Evolutionary conservation across 2,797 vertebrate species (phyloP).

Genomic region (Bryconaethiops microstoma): DNA sequence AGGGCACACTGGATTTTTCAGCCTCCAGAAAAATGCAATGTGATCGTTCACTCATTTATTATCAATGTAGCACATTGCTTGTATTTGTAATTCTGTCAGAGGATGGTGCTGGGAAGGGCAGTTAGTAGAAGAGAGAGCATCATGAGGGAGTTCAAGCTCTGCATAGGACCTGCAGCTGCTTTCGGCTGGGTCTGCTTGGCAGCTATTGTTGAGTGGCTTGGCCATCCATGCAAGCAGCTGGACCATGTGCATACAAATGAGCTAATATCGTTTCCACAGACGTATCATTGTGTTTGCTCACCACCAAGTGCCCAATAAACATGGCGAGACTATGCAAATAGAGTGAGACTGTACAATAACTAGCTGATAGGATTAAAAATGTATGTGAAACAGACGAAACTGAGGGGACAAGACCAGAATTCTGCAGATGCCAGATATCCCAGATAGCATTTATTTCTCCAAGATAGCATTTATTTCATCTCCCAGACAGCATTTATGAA

Average conservation of each 20-base stretch:
- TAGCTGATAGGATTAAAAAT: slow-evolving; percentile 23
- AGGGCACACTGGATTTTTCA: too few species aligned
- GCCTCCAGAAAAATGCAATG: too few species aligned
- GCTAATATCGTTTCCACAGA: slow-evolving; percentile 36
- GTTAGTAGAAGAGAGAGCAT: slow-evolving; percentile 29
- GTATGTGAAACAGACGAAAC: not conserved
- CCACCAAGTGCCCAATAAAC: slow-evolving; percentile 34
- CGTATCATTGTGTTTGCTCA: slow-evolving; percentile 18
- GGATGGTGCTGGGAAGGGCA: not conserved
- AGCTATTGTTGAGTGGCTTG: slow-evolving; percentile 32
- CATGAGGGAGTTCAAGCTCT: slow-evolving; percentile 15
- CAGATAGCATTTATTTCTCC: too few species aligned
- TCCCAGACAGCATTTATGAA: not conserved
- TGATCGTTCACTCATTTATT: too few species aligned
- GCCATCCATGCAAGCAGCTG: slow-evolving; percentile 26
- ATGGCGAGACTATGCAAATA: slow-evolving; percentile 19
- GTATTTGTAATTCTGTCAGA: not conserved
- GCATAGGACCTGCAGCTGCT: not conserved
- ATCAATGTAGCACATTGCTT: too few species aligned
- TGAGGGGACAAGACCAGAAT: not conserved
- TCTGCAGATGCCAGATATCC: not conserved
- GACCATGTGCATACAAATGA: slow-evolving; percentile 44
- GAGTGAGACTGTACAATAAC: slow-evolving; percentile 20
- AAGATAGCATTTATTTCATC: too few species aligned
- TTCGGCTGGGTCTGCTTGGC: slow-evolving; percentile 2